Conservation (phyloP, 1,140 invertebrate genomes). For the silkworm (Bombyx mori) region ASM3026992v2 NC_085117.1:9606001-9606500, state of each 20-base stretch:
- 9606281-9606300: slow-evolving; percentile 4
- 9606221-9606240: not conserved
- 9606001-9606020: slow-evolving; percentile 1
- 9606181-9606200: not conserved
- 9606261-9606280: slow-evolving; percentile 1
- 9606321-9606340: slow-evolving; percentile 20
- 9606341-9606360: slow-evolving; percentile 45
- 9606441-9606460: slow-evolving; percentile 29
- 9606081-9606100: slow-evolving; percentile 55
- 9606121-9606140: slow-evolving; percentile 43
- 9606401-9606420: slow-evolving; percentile 59
- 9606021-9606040: not conserved
- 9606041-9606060: slow-evolving; percentile 26
- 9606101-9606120: slow-evolving; percentile 36
- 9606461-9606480: slow-evolving; percentile 19
- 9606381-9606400: slow-evolving; percentile 56
- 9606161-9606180: slow-evolving; percentile 13
- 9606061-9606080: slow-evolving; percentile 44
- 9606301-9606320: slow-evolving; percentile 11
- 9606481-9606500: slow-evolving; percentile 4
- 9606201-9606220: not conserved
- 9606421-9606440: slow-evolving; percentile 47
- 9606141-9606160: slow-evolving; percentile 50
- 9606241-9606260: not conserved
- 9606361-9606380: slow-evolving; percentile 45